Evolutionary conservation across 2,113 vertebrate genomes (phyloP), one percentile per base, ranked within the genome.

Genomic region (Puffinus mauretanicus): DNA sequence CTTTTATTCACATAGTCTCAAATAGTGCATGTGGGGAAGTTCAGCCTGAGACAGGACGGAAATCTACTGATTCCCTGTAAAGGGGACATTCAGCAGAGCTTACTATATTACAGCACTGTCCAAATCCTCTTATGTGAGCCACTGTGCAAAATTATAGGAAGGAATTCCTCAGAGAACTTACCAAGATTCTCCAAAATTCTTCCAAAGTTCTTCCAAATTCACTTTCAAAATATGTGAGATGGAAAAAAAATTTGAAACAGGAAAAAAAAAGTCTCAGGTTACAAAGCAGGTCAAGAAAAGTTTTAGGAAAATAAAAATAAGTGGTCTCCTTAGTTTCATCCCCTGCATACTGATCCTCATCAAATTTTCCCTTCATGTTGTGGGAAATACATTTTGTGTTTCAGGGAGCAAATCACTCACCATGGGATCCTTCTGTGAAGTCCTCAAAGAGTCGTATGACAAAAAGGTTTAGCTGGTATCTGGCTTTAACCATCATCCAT

Each of bases 311-410:
- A 54, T 24, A 62, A 87, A 79, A 91, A 57, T 49, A 36, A 71
- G 4, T 2, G 1, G 0, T 24, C 2, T 66, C 11, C 10, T 70
- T 54, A 49, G 3, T 76, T 75, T 26, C 7, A 27, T 49, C 10
- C 11, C 16, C 34, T 61, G 16, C 16, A 11, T 36, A 58, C 27
- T 58, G 8, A 44, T 44, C 19, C 34, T 52, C 6, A 36, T 36
- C 18, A 62, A 34, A 11, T 27, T 57, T 78, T 79, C 90, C n/a
- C 18, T 64, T 75, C 32, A 27, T 27, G 6, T 9, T 58, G 32
- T 29, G 8, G 8, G 19, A 78, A 49, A 2, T 44, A 47, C 29
- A 27, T 62, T 64, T 44, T 49, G 5, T 16, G 52, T 75, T 38
- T 85, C 13, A 54, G 15, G 21, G 11, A 84, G 9, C 3, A 89